Percentiles rank a stretch among this genome's conserved stretches.
phyloP scores from a whole-genome alignment of 2,797 vertebrate species.

The Orestias chungarensis region DNA sequence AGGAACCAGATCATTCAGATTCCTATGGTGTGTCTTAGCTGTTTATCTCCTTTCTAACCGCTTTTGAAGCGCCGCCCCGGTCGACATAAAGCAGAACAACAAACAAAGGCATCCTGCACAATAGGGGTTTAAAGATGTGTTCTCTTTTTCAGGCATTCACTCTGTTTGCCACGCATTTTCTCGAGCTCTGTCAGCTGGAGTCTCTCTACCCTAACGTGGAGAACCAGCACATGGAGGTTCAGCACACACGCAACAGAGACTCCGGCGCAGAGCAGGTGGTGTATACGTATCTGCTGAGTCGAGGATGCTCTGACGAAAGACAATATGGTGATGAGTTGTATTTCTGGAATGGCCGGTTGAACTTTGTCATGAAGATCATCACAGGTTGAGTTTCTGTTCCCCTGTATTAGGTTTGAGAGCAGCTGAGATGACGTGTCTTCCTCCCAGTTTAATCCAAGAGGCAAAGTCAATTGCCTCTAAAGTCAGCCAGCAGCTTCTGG shows the following conservation, averaged over 20 bases:
- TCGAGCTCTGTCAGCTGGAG: conserved; percentile 92
- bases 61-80: conserved; percentile 4
- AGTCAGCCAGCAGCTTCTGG: conserved; percentile 87
- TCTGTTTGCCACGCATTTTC: conserved; percentile 94
- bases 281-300: conserved; percentile 89
- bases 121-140: conserved; percentile 19
- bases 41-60: background rate
- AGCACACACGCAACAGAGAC: conserved; percentile 81
- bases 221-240: conserved; percentile 95
- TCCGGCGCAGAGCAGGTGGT: conserved; percentile 83
- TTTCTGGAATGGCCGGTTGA: conserved; percentile 10
- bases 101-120: background rate
- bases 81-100: conserved; percentile 24
- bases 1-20: conserved; percentile 32
- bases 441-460: conserved; percentile 83
- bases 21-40: background rate
- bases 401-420: conserved; percentile 88
- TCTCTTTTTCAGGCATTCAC: conserved; percentile 85
- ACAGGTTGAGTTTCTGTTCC: conserved; percentile 16
- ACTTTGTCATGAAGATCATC: background rate
- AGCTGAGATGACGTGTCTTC: conserved; percentile 90
- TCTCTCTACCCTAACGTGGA: conserved; percentile 92
- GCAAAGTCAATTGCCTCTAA: conserved; percentile 85
- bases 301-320: conserved; percentile 90
- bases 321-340: conserved; percentile 85